These are phyloP conservation scores for Liolophura sinensis DNA, from an alignment of 1,140 invertebrate genomes.

Conservation along the genomic window DNA sequence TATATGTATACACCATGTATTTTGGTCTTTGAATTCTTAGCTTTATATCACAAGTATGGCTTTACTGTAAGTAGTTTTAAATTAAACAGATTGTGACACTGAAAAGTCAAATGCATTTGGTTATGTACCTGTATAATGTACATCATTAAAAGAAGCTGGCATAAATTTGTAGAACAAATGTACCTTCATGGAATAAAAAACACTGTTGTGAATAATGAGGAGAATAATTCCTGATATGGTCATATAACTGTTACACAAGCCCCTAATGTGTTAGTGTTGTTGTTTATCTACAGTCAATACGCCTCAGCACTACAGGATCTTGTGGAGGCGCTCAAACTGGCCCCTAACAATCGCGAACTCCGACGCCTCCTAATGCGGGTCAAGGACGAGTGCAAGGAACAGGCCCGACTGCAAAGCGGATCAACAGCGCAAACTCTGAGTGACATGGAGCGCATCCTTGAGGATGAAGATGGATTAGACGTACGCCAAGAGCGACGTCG, in stretches of 20 bases:
- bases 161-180: not conserved
- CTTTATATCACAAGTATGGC: too few relatives aligned
- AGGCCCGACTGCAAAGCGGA: slow-evolving; percentile 43
- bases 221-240: too few relatives aligned
- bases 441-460: slow-evolving; percentile 2
- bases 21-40: too few relatives aligned
- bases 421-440: slow-evolving; percentile 5
- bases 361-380: slow-evolving; percentile 68
- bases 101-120: too few relatives aligned
- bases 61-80: too few relatives aligned
- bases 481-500: slow-evolving; percentile 5
- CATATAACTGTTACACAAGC: too few relatives aligned
- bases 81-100: not conserved
- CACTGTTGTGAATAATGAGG: too few relatives aligned
- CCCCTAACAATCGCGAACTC: slow-evolving; percentile 71
- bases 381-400: slow-evolving; percentile 65
- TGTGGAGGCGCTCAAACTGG: slow-evolving; percentile 69
- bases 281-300: slow-evolving; percentile 57
- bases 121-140: too few relatives aligned
- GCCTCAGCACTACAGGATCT: slow-evolving; percentile 70
- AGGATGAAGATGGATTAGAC: not conserved
- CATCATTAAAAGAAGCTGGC: not conserved
- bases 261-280: not conserved
- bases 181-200: not conserved
- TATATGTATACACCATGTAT: too few relatives aligned